These are phyloP conservation scores for Meganola albula DNA, from an alignment of 2,888 invertebrate species.

Conservation along the genomic window DNA sequence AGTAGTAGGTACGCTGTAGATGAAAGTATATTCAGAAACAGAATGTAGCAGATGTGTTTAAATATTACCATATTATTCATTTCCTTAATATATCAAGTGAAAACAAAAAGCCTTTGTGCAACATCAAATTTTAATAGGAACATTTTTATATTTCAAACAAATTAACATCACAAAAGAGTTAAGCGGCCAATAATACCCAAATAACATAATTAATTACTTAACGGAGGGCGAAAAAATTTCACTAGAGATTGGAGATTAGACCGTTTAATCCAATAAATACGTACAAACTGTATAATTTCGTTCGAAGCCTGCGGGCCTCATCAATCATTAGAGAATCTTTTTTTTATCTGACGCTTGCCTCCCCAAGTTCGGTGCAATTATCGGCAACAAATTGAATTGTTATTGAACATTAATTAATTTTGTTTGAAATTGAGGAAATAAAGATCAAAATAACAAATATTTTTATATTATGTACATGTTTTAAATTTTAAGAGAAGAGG, in stretches of 20 bases:
- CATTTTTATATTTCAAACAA: constrained; percentile 36
- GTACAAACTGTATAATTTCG: constrained; percentile 45
- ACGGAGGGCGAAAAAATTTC: constrained; percentile 37
- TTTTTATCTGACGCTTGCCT: constrained; percentile 27
- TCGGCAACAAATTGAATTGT: constrained; percentile 48
- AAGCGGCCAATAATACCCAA: constrained; percentile 41
- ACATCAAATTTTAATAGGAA: too few species aligned
- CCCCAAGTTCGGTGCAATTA: constrained; percentile 36
- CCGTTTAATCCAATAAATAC: constrained; percentile 53
- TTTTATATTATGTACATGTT: too few species aligned
- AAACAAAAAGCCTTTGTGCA: too few species aligned
- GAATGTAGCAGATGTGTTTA: too few species aligned
- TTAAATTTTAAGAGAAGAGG: too few species aligned
- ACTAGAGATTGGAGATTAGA: constrained; percentile 49
- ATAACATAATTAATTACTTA: constrained; percentile 57
- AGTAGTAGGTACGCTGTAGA: too few species aligned
- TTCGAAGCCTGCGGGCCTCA: constrained; percentile 34
- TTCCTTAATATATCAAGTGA: too few species aligned
- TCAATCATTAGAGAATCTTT: constrained; percentile 51
- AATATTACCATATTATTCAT: too few species aligned
- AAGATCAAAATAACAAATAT: too few species aligned
- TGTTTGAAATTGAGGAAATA: not conserved
- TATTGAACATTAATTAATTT: constrained; percentile 9
- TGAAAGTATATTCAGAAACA: too few species aligned
- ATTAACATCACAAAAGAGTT: constrained; percentile 33